Evolutionary conservation across 2,888 invertebrate species (phyloP).

Genomic region (Tineola bisselliella): DNA sequence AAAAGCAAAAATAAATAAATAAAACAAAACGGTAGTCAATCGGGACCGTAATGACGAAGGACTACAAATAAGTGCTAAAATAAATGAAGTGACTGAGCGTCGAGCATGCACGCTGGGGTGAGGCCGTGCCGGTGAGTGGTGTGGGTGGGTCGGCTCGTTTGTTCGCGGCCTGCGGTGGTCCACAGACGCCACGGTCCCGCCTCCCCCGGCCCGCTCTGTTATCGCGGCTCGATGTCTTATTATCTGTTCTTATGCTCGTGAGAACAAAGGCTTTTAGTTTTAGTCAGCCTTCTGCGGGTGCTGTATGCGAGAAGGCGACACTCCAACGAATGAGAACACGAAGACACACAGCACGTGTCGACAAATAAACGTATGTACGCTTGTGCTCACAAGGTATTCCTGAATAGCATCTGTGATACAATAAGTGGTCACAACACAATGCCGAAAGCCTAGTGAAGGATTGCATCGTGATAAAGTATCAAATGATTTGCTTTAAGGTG

Average conservation of each 20-base stretch:
- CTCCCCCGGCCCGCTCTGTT: conserved; percentile 59
- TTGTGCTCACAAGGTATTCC: conserved; percentile 57
- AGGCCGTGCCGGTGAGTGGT: conserved; percentile 16
- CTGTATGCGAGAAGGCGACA: conserved; percentile 86
- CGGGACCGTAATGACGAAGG: neutral
- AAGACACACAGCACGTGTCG: conserved; percentile 58
- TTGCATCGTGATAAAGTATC: conserved; percentile 48
- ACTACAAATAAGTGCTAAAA: conserved; percentile 11
- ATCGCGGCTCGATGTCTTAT: conserved; percentile 57
- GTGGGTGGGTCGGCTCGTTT: conserved; percentile 41
- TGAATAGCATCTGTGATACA: conserved; percentile 63
- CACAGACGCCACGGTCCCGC: conserved; percentile 51
- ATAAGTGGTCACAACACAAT: conserved; percentile 62
- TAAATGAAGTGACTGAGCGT: conserved; percentile 1
- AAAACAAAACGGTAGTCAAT: conserved; percentile 11
- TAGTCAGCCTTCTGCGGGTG: conserved; percentile 82
- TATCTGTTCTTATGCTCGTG: conserved; percentile 65
- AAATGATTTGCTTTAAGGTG: conserved; percentile 47
- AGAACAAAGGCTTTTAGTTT: conserved; percentile 65
- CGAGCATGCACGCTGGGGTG: conserved; percentile 12
- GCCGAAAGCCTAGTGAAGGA: conserved; percentile 58
- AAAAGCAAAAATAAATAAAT: conserved; percentile 19
- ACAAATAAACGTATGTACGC: conserved; percentile 42
- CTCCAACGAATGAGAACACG: conserved; percentile 64
- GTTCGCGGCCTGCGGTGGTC: conserved; percentile 46